phyloP scores from a whole-genome alignment of 1,140 invertebrate genomes.

The Gerris buenoi region DNA sequence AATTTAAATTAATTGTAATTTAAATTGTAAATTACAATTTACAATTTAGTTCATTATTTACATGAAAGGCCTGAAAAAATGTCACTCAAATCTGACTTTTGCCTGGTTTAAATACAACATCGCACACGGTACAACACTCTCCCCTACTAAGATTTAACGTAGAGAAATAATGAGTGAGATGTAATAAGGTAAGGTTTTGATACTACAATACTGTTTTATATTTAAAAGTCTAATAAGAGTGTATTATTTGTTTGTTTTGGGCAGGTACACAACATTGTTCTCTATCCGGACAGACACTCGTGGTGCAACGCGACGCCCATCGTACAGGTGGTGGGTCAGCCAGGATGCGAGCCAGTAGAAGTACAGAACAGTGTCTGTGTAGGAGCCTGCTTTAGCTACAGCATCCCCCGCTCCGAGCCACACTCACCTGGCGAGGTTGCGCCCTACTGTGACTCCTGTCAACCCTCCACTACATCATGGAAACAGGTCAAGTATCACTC shows the following conservation, averaged over 20 bases:
- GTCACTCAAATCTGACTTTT: no score
- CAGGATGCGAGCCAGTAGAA: constrained; percentile 42
- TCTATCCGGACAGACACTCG: constrained; percentile 50
- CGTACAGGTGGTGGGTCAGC: constrained; percentile 44
- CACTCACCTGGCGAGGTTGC: constrained; percentile 46
- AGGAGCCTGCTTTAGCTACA: constrained; percentile 51
- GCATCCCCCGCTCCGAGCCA: constrained; percentile 46
- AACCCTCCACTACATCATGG: constrained; percentile 43
- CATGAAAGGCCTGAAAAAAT: no score
- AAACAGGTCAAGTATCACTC: constrained; percentile 45
- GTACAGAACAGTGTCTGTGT: constrained; percentile 53
- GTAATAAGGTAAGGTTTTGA: no score
- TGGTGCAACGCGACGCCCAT: constrained; percentile 51
- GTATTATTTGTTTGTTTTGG: constrained; percentile 9
- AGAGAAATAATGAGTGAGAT: no score
- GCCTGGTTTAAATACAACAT: no score
- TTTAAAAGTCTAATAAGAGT: not conserved
- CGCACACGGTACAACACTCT: no score
- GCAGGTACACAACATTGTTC: constrained; percentile 51
- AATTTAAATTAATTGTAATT: no score
- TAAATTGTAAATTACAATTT: no score
- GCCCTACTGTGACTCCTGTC: constrained; percentile 52
- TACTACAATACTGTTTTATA: no score
- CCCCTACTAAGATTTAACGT: no score
- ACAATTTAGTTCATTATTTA: no score